Base-by-base conservation (phyloP, 2,888 invertebrate species). In the Ctena decussata region DNA sequence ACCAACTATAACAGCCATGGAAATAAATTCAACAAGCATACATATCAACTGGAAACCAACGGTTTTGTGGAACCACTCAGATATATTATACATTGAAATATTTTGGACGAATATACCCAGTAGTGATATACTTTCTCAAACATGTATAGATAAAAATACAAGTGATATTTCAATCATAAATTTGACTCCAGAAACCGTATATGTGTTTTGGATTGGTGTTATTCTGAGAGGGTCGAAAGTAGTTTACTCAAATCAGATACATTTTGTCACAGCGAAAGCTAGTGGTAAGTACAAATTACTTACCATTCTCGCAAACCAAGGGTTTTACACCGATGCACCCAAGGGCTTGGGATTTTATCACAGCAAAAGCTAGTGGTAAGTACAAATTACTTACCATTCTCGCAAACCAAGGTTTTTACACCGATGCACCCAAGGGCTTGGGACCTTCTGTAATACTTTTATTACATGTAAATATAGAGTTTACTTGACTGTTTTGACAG, bases 191-290 rank as follows among this genome's bases (percentile, higher is more conserved):
- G 80, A 84, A 27, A 77, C 72, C 1, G 72, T 78, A 80, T 87
- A 85, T 72, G 65, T 74, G 21, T 74, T 78, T 8, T 87, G 87
- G 87, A 30, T 87, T 15, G 84, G 82, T 0, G 39, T 80, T 0
- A 80, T 75, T 57, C 49, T 82, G 32, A 46, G 41, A 24, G 72
- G 76, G 3, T 80, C 84, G 5, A 78, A 71, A 65, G 80, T 81
- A 24, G 46, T 80, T n/a, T 84, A 76, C 44, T 85, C 84, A 18
- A 78, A 82, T 53, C 77, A 71, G 53, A 69, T 87, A 18, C 87
- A 87, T 82, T 77, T 87, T 75, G 85, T 87, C 18, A 82, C 87
- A 15, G 30, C 77, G n/a, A 69, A 53, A 32, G 24, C 35, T 18
- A 32, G 39, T n/a, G 39, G 79, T 83, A 79, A 76, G 83, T 46